phyloP scores from a whole-genome alignment of 1,140 invertebrate genomes.

The Drosophila simulans region DNA sequence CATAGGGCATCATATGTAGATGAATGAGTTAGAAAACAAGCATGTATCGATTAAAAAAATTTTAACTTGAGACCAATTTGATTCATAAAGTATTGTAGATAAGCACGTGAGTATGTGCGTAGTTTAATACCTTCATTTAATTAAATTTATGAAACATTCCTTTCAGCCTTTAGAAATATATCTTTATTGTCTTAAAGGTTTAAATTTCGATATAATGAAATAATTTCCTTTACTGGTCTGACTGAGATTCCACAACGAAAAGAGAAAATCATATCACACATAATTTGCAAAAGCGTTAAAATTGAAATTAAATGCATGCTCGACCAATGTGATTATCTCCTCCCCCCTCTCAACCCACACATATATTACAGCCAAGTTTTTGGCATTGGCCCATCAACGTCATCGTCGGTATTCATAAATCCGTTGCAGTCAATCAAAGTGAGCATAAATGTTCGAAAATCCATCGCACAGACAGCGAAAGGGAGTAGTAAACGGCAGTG shows the following conservation, averaged over 20 bases:
- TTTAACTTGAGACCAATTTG: no score
- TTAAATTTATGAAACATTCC: background rate
- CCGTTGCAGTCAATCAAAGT: constrained; percentile 60
- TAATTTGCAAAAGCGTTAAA: constrained; percentile 49
- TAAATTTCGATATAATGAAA: background rate
- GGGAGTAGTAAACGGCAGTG: background rate
- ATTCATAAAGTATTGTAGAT: no score
- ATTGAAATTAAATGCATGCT: constrained; percentile 48
- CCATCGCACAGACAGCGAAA: constrained; percentile 16
- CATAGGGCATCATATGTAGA: no score
- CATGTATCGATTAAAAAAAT: no score
- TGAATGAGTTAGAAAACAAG: no score
- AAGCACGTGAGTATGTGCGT: no score
- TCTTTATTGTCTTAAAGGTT: no score
- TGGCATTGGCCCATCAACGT: constrained; percentile 37
- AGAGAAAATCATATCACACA: constrained; percentile 50
- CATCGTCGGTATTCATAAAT: constrained; percentile 52
- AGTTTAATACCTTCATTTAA: background rate
- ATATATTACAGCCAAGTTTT: background rate
- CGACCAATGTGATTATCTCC: constrained; percentile 19
- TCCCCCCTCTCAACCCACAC: background rate
- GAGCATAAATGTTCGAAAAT: constrained; percentile 38
- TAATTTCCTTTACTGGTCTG: constrained; percentile 13
- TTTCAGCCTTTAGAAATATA: no score
- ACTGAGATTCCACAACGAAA: constrained; percentile 22